Evolutionary conservation across 2,113 vertebrate species (phyloP), one percentile per base, ranked within the genome.

Genomic region (Ceuthmochares aereus): DNA sequence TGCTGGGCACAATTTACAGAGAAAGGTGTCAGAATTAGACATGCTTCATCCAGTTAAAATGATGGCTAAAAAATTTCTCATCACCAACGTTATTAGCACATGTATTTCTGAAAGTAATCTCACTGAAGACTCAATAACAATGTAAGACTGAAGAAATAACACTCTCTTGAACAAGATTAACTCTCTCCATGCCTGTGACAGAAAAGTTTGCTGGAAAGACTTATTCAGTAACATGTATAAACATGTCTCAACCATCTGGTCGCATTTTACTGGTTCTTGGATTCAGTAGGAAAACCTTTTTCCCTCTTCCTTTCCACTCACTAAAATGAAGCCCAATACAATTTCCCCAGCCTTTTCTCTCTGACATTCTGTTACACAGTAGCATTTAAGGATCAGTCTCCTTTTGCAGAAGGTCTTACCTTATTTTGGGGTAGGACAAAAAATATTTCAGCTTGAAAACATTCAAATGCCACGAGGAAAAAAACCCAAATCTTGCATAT

Each of bases 1-100:
- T 74, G 30, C 59, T 82, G 43, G n/a, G 52, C 84, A 89, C 52
- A 86, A 95, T 90, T 92, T 43, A 54, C 17, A 32, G 76, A 80
- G 55, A 86, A 87, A 74, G 63, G 45, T 95, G 73, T 90, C 91
- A 92, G 72, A 88, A 69, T 77, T 59, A 92, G 56, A 95, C 0
- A 0, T 75, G 37, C 47, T 89, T 76, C 73, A 43, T 91, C 69
- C 56, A 70, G 32, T 55, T 72, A 76, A 94, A 93, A 93, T 9
- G 45, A 95, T 45, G 32, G 77, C 49, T 76, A 84, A 84, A 94
- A 86, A 64, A 54, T 49, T 90, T 89, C 69, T 84, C 40, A 72
- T 27, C 21, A 12, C 62, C 56, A 47, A 29, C 1, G 4, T 62
- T 66, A 91, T 66, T 60, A 85, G 40, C 47, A 51, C 6, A 74